phyloP scores from a whole-genome alignment of 2,113 vertebrate species.

The Toxotes chatareus region DNA sequence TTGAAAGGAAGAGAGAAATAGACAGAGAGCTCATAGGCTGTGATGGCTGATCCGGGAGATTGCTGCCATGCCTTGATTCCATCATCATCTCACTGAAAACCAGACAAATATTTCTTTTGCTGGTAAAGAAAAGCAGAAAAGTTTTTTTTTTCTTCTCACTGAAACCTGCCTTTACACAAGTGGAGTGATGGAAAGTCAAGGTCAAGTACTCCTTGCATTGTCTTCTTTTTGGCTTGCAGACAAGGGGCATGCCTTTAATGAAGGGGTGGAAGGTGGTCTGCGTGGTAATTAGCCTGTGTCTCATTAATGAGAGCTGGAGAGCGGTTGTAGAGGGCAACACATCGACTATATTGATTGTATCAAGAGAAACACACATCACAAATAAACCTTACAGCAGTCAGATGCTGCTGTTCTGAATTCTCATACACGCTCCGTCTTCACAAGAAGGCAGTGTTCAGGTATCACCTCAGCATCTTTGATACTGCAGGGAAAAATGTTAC shows the following conservation, averaged over 20 bases:
- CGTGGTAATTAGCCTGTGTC: conserved; percentile 53
- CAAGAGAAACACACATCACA: conserved; percentile 40
- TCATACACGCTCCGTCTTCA: conserved; percentile 13
- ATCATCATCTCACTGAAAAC: conserved; percentile 59
- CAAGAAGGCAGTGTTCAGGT: conserved; percentile 9
- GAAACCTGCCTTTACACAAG: conserved; percentile 22
- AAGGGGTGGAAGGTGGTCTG: conserved; percentile 39
- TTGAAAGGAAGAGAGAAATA: conserved; percentile 17
- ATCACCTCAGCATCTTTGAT: conserved; percentile 21
- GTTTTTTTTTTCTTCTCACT: background rate
- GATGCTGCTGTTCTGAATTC: conserved; percentile 34
- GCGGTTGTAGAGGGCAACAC: conserved; percentile 59
- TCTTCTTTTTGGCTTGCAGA: conserved; percentile 45
- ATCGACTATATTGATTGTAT: conserved; percentile 65
- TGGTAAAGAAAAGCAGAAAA: conserved; percentile 7
- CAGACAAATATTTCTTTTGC: conserved; percentile 22
- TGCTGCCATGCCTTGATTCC: conserved; percentile 35
- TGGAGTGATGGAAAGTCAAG: conserved; percentile 24
- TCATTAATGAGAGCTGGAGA: conserved; percentile 71
- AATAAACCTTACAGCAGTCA: conserved; percentile 42
- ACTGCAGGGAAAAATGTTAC: conserved; percentile 30
- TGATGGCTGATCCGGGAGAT: conserved; percentile 43
- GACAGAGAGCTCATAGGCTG: conserved; percentile 30
- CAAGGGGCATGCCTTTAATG: conserved; percentile 51
- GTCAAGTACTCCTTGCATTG: conserved; percentile 53